Base-by-base conservation (phyloP, 2,888 invertebrate genomes). In the Athalia rosae region DNA sequence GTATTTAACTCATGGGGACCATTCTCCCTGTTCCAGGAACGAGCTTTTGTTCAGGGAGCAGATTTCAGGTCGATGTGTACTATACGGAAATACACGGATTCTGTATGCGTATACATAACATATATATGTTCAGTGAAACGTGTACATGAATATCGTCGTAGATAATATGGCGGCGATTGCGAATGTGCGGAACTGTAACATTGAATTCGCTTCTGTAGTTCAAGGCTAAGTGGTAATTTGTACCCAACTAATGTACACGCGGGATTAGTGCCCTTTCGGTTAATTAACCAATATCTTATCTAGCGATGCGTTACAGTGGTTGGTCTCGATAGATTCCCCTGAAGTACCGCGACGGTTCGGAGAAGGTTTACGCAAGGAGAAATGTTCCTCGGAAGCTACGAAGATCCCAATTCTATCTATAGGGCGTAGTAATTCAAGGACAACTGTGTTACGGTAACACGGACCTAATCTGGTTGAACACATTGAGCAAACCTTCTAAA, bases 211-310 rank as follows among this genome's bases (percentile, higher is more conserved):
- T 9, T 45, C n/a, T 53, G 9, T 45, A 58, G 71, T 71, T 71
- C 71, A 71, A 56, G 71, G 45, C 71, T 71, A 58, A 58, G 71
- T 58, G 56, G 45, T 58, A 71, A 71, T 71, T 71, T 71, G 71
- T 71, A 71, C 58, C 71, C 71, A 45, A 71, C 71, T 71, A 71
- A 71, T 71, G 56, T 71, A 71, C 71, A 71, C 45, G 56, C 71
- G 45, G 58, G 58, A 71, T 71, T 71, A 71, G 71, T 56, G 56
- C 71, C 71, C 43, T 71, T 28, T 58, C 71, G 58, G 71, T 58
- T 58, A 71, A 71, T 71, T 71, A 71, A 71, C 58, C 71, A 71
- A 71, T 71, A 58, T 71, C 71, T 56, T 71, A 71, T 71, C 71
- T 71, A 45, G 43, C 56, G 71, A 56, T 71, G 71, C 56, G 71